Percentiles rank a stretch among this genome's conserved stretches.
These are phyloP conservation scores for Nephrotoma guestfalica DNA, from an alignment of 2,888 invertebrate species.

Conservation along the genomic window DNA sequence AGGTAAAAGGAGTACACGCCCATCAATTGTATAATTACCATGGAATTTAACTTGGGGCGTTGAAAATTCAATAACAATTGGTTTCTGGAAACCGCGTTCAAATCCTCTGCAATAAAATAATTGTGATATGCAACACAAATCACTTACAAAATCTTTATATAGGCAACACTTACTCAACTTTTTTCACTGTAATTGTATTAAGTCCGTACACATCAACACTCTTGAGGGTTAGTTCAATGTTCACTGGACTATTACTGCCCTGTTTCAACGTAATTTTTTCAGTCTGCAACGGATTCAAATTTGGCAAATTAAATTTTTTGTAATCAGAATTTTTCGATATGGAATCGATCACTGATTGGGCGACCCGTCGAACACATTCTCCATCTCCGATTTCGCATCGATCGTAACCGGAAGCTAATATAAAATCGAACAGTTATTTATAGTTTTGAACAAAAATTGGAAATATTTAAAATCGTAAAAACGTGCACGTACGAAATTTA, in stretches of 20 bases:
- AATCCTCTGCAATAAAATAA: slow-evolving; percentile 8
- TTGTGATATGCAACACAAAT: too few relatives aligned
- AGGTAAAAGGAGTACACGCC: slow-evolving; percentile 20
- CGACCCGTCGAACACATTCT: neutral
- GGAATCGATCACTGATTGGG: neutral
- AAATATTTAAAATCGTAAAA: neutral
- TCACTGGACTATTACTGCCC: slow-evolving; percentile 10
- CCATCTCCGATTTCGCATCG: neutral
- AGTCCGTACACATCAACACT: slow-evolving; percentile 8
- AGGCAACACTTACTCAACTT: slow-evolving; percentile 6
- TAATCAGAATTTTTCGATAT: neutral
- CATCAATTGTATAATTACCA: slow-evolving; percentile 13
- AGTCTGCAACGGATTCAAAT: slow-evolving; percentile 9
- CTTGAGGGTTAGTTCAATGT: slow-evolving; percentile 8
- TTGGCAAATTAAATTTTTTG: slow-evolving; percentile 7
- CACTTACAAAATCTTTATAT: neutral
- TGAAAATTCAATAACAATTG: slow-evolving; percentile 5
- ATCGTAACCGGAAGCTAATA: neutral
- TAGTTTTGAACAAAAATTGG: neutral
- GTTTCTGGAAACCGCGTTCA: slow-evolving; percentile 3
- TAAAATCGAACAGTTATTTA: too few relatives aligned
- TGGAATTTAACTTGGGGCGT: slow-evolving; percentile 7
- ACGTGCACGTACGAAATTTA: neutral
- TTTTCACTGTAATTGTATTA: slow-evolving; percentile 2
- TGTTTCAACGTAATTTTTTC: slow-evolving; percentile 8